These are phyloP conservation scores for Daktulosphaira vitifoliae DNA, from an alignment of 1,140 invertebrate genomes.

Conservation along the genomic window DNA sequence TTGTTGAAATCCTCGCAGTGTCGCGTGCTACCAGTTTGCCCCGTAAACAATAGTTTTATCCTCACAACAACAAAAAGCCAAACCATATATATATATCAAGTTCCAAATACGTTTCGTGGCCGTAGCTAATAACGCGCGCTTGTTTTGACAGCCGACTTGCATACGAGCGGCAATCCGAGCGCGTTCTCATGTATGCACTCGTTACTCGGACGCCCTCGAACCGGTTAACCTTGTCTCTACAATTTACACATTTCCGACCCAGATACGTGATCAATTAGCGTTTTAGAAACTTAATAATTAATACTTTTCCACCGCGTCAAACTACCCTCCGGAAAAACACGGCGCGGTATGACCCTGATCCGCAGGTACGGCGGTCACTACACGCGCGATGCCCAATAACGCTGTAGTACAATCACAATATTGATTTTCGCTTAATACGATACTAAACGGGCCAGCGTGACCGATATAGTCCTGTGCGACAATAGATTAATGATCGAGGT, in stretches of 20 bases:
- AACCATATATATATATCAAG: neutral
- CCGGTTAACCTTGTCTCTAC: constrained; percentile 15
- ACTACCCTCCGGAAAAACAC: too few species aligned
- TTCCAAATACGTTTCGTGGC: neutral
- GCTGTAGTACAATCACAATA: too few species aligned
- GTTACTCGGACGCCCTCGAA: neutral
- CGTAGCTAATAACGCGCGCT: neutral
- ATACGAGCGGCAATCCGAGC: neutral
- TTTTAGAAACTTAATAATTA: too few species aligned
- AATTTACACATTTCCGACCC: neutral
- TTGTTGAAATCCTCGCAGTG: too few species aligned
- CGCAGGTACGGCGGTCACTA: too few species aligned
- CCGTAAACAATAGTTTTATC: too few species aligned
- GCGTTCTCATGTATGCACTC: neutral
- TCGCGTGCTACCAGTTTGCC: too few species aligned
- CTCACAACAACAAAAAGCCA: neutral
- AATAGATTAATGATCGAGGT: constrained; percentile 17
- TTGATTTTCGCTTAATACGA: too few species aligned
- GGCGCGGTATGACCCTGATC: too few species aligned
- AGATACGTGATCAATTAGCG: constrained; percentile 23
- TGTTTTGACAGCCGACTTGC: neutral
- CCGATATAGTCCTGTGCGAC: neutral
- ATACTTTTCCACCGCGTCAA: too few species aligned
- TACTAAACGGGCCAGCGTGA: neutral
- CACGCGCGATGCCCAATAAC: too few species aligned